A percentile compares a stretch with the other conserved stretches of the same genome.
These are phyloP conservation scores for Augochlorella aurata DNA, from an alignment of 2,888 invertebrate species.

Conservation along the genomic window DNA sequence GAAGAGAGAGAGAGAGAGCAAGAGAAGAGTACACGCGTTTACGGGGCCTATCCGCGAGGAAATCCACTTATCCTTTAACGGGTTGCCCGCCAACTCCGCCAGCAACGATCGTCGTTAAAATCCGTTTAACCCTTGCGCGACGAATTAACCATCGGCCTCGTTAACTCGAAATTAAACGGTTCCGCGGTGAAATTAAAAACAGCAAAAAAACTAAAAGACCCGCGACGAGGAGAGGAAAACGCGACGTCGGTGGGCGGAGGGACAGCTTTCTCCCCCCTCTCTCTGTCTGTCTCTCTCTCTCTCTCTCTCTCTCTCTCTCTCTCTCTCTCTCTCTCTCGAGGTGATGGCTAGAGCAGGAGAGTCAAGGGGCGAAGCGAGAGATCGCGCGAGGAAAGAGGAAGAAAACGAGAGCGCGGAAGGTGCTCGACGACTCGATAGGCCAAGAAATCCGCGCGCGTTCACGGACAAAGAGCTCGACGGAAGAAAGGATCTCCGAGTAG, in stretches of 20 bases:
- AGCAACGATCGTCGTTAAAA: slow-evolving; percentile 60
- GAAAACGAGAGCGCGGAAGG: slow-evolving; percentile 1
- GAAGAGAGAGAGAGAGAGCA: neutral
- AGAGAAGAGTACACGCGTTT: slow-evolving; percentile 35
- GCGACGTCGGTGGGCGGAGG: neutral
- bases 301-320: no score
- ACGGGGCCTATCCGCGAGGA: slow-evolving; percentile 44
- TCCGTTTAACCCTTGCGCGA: slow-evolving; percentile 51
- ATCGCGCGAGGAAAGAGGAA: neutral
- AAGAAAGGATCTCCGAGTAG: slow-evolving; percentile 24
- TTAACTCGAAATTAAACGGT: slow-evolving; percentile 50
- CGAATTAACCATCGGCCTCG: slow-evolving; percentile 57
- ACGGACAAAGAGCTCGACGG: slow-evolving; percentile 1
- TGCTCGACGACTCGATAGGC: slow-evolving; percentile 9
- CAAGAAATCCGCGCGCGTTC: slow-evolving; percentile 9
- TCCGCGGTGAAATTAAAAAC: slow-evolving; percentile 46
- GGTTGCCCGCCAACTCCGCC: slow-evolving; percentile 21
- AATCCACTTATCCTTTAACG: slow-evolving; percentile 58
- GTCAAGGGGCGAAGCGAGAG: neutral
- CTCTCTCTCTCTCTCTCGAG: no score
- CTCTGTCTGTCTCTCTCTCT: no score
- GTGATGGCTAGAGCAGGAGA: neutral
- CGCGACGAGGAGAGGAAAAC: neutral
- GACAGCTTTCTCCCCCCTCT: neutral
- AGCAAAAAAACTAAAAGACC: slow-evolving; percentile 3